Evolutionary conservation across 2,797 vertebrate genomes (phyloP).

Genomic region (Scolopax rusticola): DNA sequence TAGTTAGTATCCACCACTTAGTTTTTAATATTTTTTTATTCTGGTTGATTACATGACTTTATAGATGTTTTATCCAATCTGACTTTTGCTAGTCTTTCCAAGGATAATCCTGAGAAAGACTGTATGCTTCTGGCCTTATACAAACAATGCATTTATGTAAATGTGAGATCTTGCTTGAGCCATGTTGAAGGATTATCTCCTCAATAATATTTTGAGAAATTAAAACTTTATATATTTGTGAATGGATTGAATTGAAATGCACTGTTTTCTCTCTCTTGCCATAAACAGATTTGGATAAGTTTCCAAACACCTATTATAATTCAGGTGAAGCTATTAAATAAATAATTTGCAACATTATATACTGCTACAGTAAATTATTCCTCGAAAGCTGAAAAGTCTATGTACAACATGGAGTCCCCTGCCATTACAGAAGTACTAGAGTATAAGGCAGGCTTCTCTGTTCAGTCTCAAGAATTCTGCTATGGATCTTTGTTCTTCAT

Average conservation of each 20-base stretch:
- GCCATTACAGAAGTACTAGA: not conserved
- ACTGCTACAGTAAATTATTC: not conserved
- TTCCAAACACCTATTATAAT: not conserved
- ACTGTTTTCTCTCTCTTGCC: not conserved
- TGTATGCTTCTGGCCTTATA: not conserved
- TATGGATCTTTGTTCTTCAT: not conserved
- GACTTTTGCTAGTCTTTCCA: not conserved
- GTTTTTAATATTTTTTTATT: not conserved
- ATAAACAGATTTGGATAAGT: not conserved
- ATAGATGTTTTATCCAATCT: not conserved
- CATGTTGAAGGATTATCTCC: not conserved
- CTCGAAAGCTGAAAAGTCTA: not conserved
- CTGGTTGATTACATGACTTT: not conserved
- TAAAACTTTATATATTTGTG: not conserved
- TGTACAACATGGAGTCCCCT: not conserved
- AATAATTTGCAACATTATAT: not conserved
- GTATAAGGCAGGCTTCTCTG: accelerated
- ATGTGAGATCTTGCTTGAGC: not conserved
- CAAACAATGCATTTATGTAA: not conserved
- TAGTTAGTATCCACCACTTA: not conserved
- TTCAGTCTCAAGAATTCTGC: not conserved
- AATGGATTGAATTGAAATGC: not conserved
- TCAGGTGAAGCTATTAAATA: not conserved
- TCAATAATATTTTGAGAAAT: not conserved
- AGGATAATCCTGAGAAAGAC: not conserved